A percentile compares a stretch with the other conserved stretches of the same genome.
These are phyloP conservation scores for Heptranchias perlo DNA, from an alignment of 2,113 vertebrate genomes.

Conservation along the genomic window DNA sequence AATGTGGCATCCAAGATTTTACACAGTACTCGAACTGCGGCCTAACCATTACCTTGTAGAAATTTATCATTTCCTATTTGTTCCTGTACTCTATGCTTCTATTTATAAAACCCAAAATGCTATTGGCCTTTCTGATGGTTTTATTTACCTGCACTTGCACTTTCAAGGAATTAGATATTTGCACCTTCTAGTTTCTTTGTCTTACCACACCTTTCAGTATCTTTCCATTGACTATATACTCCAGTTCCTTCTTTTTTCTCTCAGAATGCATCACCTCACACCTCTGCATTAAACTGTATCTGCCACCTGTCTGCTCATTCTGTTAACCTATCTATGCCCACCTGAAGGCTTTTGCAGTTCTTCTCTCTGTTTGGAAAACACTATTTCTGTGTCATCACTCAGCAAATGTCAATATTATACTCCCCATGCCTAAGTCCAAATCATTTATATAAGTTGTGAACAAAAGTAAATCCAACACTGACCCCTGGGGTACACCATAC, in stretches of 20 bases:
- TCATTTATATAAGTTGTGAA: too few relatives aligned
- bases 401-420: neutral
- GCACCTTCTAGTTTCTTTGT: neutral
- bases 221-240: neutral
- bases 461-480: neutral
- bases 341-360: neutral
- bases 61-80: neutral
- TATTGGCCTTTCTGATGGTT: too few relatives aligned
- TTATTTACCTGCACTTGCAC: neutral
- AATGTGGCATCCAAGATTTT: neutral
- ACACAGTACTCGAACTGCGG: neutral
- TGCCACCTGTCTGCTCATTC: neutral
- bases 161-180: neutral
- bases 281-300: neutral
- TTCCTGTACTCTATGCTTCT: neutral
- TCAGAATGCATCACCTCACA: neutral
- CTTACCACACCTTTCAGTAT: neutral
- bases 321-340: neutral
- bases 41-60: neutral
- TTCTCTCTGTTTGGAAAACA: neutral
- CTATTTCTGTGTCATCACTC: neutral
- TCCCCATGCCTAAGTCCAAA: neutral
- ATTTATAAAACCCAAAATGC: neutral
- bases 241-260: neutral
- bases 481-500: too few relatives aligned